Conservation (phyloP, 1,140 invertebrate genomes). For the Maconellicoccus hirsutus region DNA sequence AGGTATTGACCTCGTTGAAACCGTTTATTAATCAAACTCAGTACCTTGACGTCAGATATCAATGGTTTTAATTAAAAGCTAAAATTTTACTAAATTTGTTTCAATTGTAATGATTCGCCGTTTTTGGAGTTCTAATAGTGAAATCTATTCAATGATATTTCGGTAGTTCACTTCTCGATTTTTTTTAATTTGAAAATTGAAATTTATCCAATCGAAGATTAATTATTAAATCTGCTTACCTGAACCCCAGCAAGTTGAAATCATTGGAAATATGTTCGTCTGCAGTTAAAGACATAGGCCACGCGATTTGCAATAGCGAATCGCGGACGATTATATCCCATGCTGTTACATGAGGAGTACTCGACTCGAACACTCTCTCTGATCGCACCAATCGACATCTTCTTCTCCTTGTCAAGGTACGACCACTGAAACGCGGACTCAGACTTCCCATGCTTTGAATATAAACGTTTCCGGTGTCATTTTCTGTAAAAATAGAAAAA, state of each 20-base stretch:
- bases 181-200: too few relatives aligned
- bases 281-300: constrained; percentile 36
- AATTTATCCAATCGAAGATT: too few relatives aligned
- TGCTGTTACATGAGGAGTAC: constrained; percentile 30
- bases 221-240: constrained; percentile 23
- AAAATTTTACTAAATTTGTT: too few relatives aligned
- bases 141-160: too few relatives aligned
- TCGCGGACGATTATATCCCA: constrained; percentile 37
- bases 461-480: not conserved
- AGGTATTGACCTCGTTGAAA: too few relatives aligned
- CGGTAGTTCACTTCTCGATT: too few relatives aligned
- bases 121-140: too few relatives aligned
- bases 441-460: constrained; percentile 3
- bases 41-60: too few relatives aligned
- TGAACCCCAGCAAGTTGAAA: constrained; percentile 25
- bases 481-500: constrained; percentile 14
- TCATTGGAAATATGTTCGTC: constrained; percentile 27
- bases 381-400: constrained; percentile 33
- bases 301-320: constrained; percentile 36
- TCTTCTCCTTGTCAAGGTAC: constrained; percentile 25
- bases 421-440: constrained; percentile 11
- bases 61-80: too few relatives aligned
- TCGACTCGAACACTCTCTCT: constrained; percentile 32
- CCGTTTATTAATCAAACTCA: too few relatives aligned
- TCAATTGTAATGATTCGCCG: too few relatives aligned